phyloP scores from a whole-genome alignment of 2,888 invertebrate species.

The Drosophila meridiana region DNA sequence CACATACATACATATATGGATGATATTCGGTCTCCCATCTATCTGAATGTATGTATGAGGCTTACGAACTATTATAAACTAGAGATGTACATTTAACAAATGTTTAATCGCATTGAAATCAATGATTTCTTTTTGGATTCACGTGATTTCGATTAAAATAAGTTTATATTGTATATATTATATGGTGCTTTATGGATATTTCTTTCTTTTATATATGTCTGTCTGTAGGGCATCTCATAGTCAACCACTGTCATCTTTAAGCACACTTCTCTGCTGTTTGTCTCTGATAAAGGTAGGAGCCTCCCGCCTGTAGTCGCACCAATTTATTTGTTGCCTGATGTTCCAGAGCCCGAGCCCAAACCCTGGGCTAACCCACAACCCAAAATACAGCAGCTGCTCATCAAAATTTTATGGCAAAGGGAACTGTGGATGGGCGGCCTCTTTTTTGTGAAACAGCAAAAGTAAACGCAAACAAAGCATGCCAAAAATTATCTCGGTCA shows the following conservation, averaged over 20 bases:
- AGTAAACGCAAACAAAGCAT: slow-evolving; percentile 74
- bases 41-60: background rate
- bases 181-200: background rate
- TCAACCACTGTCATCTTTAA: background rate
- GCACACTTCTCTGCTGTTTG: slow-evolving; percentile 18
- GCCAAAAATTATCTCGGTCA: slow-evolving; percentile 77
- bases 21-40: too few relatives aligned
- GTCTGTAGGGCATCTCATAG: background rate
- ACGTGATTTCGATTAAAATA: background rate
- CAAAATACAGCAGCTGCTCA: slow-evolving; percentile 64
- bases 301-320: slow-evolving; percentile 45
- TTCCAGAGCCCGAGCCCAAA: slow-evolving; percentile 23
- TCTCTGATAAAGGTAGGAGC: slow-evolving; percentile 41
- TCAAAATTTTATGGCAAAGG: slow-evolving; percentile 61
- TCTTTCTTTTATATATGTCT: background rate
- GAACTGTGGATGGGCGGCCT: slow-evolving; percentile 8
- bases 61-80: background rate
- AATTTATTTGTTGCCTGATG: slow-evolving; percentile 63
- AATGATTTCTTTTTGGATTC: background rate
- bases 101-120: background rate
- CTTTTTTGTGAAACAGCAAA: slow-evolving; percentile 46
- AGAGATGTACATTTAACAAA: background rate
- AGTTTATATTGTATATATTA: background rate
- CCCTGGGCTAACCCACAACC: slow-evolving; percentile 51
- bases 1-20: too few relatives aligned